phyloP scores from a whole-genome alignment of 1,140 invertebrate genomes.

The Rhynchophorus ferrugineus region DNA sequence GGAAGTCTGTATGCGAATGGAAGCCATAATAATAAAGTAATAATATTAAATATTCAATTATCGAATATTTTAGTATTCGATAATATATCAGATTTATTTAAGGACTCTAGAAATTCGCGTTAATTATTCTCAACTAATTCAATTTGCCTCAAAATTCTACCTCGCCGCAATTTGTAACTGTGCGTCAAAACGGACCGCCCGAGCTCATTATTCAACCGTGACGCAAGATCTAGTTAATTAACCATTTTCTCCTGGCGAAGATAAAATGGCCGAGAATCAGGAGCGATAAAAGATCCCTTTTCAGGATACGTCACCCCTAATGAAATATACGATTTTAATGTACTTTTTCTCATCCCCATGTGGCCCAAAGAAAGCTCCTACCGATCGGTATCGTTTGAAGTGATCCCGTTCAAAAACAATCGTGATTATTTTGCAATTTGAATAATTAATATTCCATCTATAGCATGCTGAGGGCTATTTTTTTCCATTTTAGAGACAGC shows the following conservation, averaged over 20 bases:
- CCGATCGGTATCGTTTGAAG: conserved; percentile 7
- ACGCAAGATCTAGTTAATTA: conserved; percentile 6
- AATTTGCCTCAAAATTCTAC: neutral
- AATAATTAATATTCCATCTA: too few species aligned
- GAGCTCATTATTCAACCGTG: neutral
- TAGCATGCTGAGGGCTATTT: too few species aligned
- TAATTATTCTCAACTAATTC: too few species aligned
- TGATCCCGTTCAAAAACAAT: too few species aligned
- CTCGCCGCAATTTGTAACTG: neutral
- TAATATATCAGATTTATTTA: too few species aligned
- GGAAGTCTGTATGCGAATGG: too few species aligned
- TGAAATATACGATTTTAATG: conserved; percentile 25
- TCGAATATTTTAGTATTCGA: too few species aligned
- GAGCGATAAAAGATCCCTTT: conserved; percentile 15
- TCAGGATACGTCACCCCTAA: conserved; percentile 16
- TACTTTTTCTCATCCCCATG: conserved; percentile 16
- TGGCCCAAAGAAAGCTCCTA: neutral
- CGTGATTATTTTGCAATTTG: too few species aligned
- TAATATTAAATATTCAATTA: too few species aligned
- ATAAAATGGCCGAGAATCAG: conserved; percentile 3
- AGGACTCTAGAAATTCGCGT: too few species aligned
- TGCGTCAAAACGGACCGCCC: neutral
- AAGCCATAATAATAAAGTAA: too few species aligned
- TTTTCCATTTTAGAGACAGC: too few species aligned
- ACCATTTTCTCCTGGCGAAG: conserved; percentile 8